Conservation (phyloP, 2,797 vertebrate species). For the Corythornis leucogaster region DNA sequence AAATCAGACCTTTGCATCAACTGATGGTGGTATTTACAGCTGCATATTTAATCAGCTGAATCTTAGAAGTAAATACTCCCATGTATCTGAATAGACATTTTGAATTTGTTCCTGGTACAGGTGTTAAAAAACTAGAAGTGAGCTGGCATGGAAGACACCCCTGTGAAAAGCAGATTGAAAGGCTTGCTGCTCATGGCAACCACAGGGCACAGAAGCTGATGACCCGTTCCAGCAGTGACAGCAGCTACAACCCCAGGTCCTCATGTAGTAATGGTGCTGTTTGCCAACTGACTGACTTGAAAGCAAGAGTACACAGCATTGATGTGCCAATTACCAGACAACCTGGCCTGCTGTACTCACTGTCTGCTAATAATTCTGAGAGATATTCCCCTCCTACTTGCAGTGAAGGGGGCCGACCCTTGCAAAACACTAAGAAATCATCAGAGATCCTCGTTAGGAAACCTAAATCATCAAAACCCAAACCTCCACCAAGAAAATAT, state of each 20-base stretch:
- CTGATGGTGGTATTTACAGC: accelerated
- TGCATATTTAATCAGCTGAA: not conserved
- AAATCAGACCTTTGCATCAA: not conserved
- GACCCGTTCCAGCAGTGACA: conserved; percentile 92
- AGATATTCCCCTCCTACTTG: conserved; percentile 67
- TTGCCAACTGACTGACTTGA: conserved; percentile 43
- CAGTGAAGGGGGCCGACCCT: conserved; percentile 70
- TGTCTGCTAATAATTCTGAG: conserved; percentile 64
- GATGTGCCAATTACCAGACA: conserved; percentile 58
- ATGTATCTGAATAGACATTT: not conserved
- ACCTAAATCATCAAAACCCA: conserved; percentile 80
- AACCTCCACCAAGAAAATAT: conserved; percentile 81
- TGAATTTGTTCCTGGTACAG: conserved; percentile 62
- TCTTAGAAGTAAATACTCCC: not conserved
- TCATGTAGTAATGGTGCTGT: not conserved
- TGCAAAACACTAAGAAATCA: conserved; percentile 73
- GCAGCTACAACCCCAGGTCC: conserved; percentile 80
- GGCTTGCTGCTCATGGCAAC: conserved; percentile 53
- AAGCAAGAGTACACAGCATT: conserved; percentile 75
- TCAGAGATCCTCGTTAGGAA: conserved; percentile 80
- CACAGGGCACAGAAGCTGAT: conserved; percentile 82
- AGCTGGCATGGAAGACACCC: conserved; percentile 84
- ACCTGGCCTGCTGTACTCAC: conserved; percentile 28
- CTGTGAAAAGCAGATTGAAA: conserved; percentile 81
- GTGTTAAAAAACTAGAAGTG: conserved; percentile 76